Base-by-base conservation (phyloP, 2,888 invertebrate species). In the Alloscopus bannaensis region DNA sequence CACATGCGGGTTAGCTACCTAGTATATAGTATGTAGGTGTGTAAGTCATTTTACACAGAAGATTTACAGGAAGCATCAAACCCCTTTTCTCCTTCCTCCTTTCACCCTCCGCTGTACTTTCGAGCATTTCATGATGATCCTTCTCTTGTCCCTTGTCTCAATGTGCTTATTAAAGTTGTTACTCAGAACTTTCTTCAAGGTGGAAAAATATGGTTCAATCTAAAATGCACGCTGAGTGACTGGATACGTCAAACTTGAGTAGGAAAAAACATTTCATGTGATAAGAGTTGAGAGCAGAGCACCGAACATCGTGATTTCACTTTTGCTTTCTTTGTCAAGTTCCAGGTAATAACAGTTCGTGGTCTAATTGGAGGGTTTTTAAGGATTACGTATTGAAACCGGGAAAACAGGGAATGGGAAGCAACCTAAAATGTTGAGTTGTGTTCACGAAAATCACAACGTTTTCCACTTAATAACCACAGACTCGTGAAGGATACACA, bases 341-440 rank as follows among this genome's bases (percentile, higher is more conserved):
- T 20, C 40, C 60, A 55, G 42, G 29, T 68, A 76, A 76, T 68
- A 57, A 76, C 31, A 29, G 28, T 26, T 45, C 62, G 42, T 59
- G 24, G 8, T 47, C 6, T 76, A 76, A 76, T 76, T 76, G 68
- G 52, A 50, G 76, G 76, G 52, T 76, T 73, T 62, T 69, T 18
- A 40, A 50, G n/a, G 16, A 57, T n/a, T 22, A 22, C 50, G 40
- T 52, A 40, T 40, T 29, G 24, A 29, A 55, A 22, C 40, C 65
- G 31, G 26, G 50, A 22, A 52, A 55, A 75, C 75, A 75, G 64
- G 55, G 62, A 76, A 76, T 26, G 76, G 76, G 76, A 76, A 69
- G 76, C 47, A 76, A 69, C 69, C 52, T 52, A 71, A 71, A 60
- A 50, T 62, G 47, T 70, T 36, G 28, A 60, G 59, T 45, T n/a